Percentiles rank a stretch among this genome's conserved stretches.
Conservation (phyloP, 1,140 invertebrate species). For the Panagrolaimus sp. region DNA sequence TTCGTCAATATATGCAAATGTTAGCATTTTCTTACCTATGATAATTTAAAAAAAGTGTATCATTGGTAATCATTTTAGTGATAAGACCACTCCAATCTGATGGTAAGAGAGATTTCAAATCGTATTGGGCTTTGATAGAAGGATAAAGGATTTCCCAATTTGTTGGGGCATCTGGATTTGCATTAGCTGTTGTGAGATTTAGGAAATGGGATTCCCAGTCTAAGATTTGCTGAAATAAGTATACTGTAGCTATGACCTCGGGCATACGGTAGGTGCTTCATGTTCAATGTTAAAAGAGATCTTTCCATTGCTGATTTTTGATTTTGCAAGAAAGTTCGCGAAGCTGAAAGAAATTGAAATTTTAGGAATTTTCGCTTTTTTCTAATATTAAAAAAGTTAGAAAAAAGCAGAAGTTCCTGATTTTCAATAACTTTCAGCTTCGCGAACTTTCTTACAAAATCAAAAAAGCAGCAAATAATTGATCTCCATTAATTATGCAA, state of each 20-base stretch:
- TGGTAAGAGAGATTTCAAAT: slow-evolving; percentile 40
- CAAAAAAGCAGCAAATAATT: neutral
- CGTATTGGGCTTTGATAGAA: slow-evolving; percentile 39
- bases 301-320: neutral
- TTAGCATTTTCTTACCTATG: no score
- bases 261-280: neutral
- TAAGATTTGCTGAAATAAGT: slow-evolving; percentile 42
- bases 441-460: neutral
- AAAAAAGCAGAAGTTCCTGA: no score
- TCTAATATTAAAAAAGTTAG: no score
- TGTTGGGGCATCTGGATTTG: slow-evolving; percentile 25
- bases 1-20: no score
- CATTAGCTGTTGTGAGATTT: slow-evolving; percentile 32
- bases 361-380: no score
- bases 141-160: slow-evolving; percentile 51
- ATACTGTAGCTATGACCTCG: slow-evolving; percentile 10
- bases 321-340: no score
- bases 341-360: no score
- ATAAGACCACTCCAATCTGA: slow-evolving; percentile 34
- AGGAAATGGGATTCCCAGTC: slow-evolving; percentile 53
- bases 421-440: neutral
- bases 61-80: neutral
- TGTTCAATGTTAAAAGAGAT: neutral
- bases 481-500: neutral
- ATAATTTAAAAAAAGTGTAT: neutral